These are phyloP conservation scores for Sardina pilchardus DNA, from an alignment of 2,113 vertebrate species.

Conservation along the genomic window DNA sequence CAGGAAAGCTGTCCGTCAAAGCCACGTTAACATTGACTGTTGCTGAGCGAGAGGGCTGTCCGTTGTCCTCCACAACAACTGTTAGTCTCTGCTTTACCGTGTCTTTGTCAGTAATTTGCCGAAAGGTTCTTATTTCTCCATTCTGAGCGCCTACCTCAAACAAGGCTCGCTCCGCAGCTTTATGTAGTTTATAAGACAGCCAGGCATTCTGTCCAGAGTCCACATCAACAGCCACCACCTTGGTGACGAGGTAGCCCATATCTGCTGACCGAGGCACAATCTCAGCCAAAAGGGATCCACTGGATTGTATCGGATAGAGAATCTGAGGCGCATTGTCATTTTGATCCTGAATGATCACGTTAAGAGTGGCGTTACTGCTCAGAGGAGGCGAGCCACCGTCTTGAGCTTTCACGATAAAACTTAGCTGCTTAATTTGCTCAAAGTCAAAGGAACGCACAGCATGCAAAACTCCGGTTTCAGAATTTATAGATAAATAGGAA, in stretches of 20 bases:
- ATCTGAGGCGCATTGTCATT: conserved; percentile 60
- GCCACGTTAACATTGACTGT: conserved; percentile 42
- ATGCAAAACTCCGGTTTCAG: conserved; percentile 55
- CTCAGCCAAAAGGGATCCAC: conserved; percentile 33
- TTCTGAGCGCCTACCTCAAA: conserved; percentile 47
- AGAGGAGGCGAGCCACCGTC: conserved; percentile 65
- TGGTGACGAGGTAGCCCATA: conserved; percentile 44
- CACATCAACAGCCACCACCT: conserved; percentile 50
- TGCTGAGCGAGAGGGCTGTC: conserved; percentile 47
- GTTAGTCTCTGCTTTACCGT: conserved; percentile 42
- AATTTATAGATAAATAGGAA: conserved; percentile 58
- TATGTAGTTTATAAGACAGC: conserved; percentile 46
- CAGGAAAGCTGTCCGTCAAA: conserved; percentile 42
- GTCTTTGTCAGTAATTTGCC: conserved; percentile 42
- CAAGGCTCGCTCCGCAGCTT: conserved; percentile 39
- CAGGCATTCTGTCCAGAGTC: conserved; percentile 50
- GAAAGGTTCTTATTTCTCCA: conserved; percentile 42
- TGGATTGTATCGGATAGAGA: conserved; percentile 38
- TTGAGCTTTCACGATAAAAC: conserved; percentile 59
- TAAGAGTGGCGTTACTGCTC: conserved; percentile 65
- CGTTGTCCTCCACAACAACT: conserved; percentile 46
- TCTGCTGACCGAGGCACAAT: conserved; percentile 44
- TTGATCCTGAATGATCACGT: conserved; percentile 64
- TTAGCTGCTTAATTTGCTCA: conserved; percentile 38
- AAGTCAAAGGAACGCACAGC: conserved; percentile 61